Conservation (phyloP, 2,888 invertebrate genomes). For the Drosophila peninsularis region DNA sequence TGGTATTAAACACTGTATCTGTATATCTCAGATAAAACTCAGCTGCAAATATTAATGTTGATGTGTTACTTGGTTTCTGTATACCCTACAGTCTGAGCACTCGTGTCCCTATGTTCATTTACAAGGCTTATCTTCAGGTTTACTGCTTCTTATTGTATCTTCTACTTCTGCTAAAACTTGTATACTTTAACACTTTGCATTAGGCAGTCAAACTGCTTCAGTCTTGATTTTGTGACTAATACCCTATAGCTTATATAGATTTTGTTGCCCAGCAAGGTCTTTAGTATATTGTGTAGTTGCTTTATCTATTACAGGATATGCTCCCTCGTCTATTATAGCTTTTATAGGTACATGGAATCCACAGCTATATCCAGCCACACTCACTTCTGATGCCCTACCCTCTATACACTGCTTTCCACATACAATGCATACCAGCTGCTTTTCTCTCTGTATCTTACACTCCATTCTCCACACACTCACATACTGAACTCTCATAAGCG, state of each 20-base stretch:
- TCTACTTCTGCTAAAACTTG: not conserved
- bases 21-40: not conserved
- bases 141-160: not conserved
- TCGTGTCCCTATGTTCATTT: not conserved
- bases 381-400: not conserved
- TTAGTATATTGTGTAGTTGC: too few relatives aligned
- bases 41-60: not conserved
- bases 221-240: not conserved
- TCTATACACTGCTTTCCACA: not conserved
- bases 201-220: not conserved
- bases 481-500: not conserved
- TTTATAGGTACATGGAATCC: not conserved
- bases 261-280: not conserved
- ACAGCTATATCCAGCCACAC: not conserved
- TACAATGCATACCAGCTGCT: not conserved
- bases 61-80: not conserved
- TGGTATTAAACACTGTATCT: not conserved
- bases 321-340: not conserved
- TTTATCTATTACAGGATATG: not conserved
- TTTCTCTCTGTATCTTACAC: not conserved
- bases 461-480: not conserved
- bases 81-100: not conserved
- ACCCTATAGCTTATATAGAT: not conserved
- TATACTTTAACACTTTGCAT: not conserved
- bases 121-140: not conserved